Evolutionary conservation across 2,888 invertebrate species (phyloP).

Genomic region (Steromphala cineraria): DNA sequence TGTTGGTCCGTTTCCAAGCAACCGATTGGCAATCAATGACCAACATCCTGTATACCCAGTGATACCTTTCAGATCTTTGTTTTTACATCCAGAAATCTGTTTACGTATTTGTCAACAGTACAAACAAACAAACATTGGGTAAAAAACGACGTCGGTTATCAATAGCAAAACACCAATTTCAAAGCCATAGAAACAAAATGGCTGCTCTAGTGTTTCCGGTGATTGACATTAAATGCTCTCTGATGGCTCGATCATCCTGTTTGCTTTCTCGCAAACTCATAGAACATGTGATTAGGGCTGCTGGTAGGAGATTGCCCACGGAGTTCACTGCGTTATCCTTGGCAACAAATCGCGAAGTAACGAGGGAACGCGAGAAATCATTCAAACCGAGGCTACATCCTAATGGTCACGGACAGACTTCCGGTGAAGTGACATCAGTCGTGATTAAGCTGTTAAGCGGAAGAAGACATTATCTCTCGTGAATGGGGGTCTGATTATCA

Average conservation of each 20-base stretch:
- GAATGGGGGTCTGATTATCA: not conserved
- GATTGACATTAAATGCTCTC: not conserved
- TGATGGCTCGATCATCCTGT: not conserved
- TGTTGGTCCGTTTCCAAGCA: not conserved
- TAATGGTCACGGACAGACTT: not conserved
- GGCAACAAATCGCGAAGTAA: not conserved
- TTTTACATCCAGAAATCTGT: too few relatives aligned
- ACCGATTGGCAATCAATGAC: not conserved
- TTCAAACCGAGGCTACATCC: not conserved
- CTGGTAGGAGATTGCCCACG: too few relatives aligned
- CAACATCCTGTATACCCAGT: not conserved
- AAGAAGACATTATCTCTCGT: not conserved
- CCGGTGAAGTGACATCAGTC: not conserved
- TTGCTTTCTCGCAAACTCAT: not conserved
- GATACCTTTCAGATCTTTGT: too few relatives aligned
- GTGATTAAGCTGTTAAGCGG: not conserved
- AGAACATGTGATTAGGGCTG: too few relatives aligned
- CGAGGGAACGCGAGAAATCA: not conserved
- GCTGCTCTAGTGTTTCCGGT: not conserved
- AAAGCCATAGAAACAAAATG: slow-evolving; percentile 8
- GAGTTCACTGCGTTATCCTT: not conserved
- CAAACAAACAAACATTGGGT: too few relatives aligned
- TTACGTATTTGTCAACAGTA: too few relatives aligned
- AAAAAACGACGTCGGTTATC: too few relatives aligned
- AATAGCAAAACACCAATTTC: not conserved